Evolutionary conservation across 2,888 invertebrate genomes (phyloP).

Genomic region (Lycocerus yunnanus): DNA sequence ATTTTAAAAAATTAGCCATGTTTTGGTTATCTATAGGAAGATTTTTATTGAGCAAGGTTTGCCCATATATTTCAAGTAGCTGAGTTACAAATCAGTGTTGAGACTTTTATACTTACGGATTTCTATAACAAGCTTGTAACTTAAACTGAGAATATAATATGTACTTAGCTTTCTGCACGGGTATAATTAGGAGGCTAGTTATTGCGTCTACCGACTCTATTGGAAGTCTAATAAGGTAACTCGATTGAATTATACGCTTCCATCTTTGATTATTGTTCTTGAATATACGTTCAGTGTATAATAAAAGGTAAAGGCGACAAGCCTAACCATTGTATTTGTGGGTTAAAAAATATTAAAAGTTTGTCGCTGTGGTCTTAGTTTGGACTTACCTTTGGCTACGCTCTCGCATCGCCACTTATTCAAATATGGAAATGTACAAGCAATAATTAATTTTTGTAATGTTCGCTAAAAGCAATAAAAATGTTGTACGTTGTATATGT

Average conservation of each 20-base stretch:
- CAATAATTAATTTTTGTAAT: neutral
- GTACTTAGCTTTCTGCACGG: constrained; percentile 27
- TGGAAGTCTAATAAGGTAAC: constrained; percentile 31
- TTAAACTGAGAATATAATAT: constrained; percentile 26
- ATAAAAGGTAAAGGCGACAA: constrained; percentile 17
- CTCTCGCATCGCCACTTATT: neutral
- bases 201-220: constrained; percentile 27
- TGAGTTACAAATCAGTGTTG: neutral
- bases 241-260: constrained; percentile 28
- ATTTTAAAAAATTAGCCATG: neutral
- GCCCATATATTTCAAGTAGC: neutral
- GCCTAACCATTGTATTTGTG: neutral
- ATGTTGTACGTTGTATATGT: neutral
- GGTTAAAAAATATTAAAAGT: neutral
- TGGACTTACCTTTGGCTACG: neutral
- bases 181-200: constrained; percentile 30
- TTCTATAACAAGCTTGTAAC: constrained; percentile 26
- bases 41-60: neutral
- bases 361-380: neutral
- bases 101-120: constrained; percentile 13
- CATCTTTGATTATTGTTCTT: constrained; percentile 26
- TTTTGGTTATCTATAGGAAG: neutral
- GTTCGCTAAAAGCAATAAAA: neutral
- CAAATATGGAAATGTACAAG: neutral
- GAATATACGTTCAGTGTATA: constrained; percentile 13